phyloP scores from a whole-genome alignment of 1,140 invertebrate genomes.

The Aphis craccivora region DNA sequence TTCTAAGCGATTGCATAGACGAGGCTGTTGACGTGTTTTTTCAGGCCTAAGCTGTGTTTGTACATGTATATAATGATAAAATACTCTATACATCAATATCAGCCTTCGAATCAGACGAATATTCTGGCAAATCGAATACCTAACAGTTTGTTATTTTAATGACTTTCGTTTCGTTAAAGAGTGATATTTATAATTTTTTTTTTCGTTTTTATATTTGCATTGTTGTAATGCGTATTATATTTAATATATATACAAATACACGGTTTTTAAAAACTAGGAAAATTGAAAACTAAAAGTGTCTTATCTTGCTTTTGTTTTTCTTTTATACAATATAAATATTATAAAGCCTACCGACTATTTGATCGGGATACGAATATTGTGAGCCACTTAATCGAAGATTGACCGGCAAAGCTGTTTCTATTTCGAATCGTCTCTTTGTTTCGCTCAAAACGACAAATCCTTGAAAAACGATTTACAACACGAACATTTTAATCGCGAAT shows the following conservation, averaged over 20 bases:
- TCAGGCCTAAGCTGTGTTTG: neutral
- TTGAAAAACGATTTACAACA: neutral
- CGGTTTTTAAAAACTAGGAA: neutral
- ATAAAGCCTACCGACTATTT: neutral
- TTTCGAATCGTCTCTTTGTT: neutral
- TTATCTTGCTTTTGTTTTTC: neutral
- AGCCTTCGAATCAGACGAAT: too few relatives aligned
- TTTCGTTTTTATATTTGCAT: neutral
- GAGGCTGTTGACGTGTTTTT: neutral
- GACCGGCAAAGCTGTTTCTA: neutral
- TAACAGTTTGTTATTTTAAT: neutral
- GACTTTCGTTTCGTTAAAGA: too few relatives aligned
- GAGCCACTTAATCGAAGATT: neutral
- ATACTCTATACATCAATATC: neutral
- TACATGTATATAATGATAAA: neutral
- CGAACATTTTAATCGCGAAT: neutral
- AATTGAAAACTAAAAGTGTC: neutral
- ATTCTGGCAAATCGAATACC: too few relatives aligned
- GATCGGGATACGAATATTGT: neutral
- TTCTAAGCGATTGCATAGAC: neutral
- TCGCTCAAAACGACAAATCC: neutral
- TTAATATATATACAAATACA: neutral
- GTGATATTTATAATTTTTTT: neutral
- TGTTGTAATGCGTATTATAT: too few relatives aligned
- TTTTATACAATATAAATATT: too few relatives aligned